phyloP scores from a whole-genome alignment of 2,888 invertebrate species.

The Acanthoscelides obtectus region DNA sequence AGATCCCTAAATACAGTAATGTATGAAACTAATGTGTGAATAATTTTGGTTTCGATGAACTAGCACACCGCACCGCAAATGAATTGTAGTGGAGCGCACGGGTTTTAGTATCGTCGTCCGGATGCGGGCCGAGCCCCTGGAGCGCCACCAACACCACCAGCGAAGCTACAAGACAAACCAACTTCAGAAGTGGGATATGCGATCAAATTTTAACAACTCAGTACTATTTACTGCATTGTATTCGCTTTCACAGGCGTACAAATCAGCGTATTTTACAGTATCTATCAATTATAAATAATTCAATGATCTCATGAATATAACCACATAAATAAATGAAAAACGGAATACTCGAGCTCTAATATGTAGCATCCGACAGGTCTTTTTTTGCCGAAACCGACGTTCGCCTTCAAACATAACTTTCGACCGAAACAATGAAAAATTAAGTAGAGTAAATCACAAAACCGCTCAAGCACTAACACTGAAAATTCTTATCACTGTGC shows the following conservation, averaged over 20 bases:
- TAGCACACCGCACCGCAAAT: background rate
- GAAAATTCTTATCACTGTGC: too few species aligned
- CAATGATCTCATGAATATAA: too few species aligned
- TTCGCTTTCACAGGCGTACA: background rate
- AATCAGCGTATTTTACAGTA: too few species aligned
- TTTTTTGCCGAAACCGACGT: too few species aligned
- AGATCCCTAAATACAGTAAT: background rate
- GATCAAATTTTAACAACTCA: background rate
- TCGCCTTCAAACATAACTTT: too few species aligned
- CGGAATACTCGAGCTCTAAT: too few species aligned
- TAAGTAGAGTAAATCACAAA: too few species aligned
- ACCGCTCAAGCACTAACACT: too few species aligned
- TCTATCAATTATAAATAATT: too few species aligned
- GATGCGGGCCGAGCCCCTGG: background rate
- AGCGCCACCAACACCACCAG: slow-evolving; percentile 23
- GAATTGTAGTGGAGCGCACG: background rate
- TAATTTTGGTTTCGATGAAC: background rate
- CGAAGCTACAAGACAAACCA: slow-evolving; percentile 25
- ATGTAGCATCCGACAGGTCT: too few species aligned
- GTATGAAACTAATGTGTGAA: background rate
- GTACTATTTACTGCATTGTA: background rate
- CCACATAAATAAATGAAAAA: too few species aligned
- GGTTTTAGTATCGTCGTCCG: background rate
- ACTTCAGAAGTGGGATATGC: background rate
- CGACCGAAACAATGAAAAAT: too few species aligned